phyloP scores from a whole-genome alignment of 2,888 invertebrate species.

The Dryococelus australis region DNA sequence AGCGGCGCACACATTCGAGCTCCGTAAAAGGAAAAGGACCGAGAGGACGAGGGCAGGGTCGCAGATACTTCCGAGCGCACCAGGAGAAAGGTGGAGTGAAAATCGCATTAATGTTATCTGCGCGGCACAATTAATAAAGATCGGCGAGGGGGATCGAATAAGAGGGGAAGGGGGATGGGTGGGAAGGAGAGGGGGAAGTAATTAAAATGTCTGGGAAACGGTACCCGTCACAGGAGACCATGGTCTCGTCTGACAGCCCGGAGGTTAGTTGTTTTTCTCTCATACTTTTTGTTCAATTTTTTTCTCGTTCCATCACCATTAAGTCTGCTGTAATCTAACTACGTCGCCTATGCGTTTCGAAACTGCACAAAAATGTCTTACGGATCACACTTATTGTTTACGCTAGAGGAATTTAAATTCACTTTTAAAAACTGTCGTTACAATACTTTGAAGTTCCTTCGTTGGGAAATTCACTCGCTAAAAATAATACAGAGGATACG shows the following conservation, averaged over 20 bases:
- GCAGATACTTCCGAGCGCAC: background rate
- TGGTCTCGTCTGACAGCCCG: background rate
- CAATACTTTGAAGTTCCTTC: no score
- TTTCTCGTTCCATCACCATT: no score
- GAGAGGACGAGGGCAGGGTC: background rate
- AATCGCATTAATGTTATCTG: constrained; percentile 4
- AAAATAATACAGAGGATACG: no score
- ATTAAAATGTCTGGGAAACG: background rate
- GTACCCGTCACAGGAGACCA: background rate
- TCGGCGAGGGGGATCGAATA: background rate
- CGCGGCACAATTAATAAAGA: constrained; percentile 7
- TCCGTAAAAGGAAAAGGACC: background rate
- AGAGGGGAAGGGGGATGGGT: background rate
- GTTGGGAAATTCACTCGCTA: no score
- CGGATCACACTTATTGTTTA: no score
- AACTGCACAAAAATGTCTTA: no score
- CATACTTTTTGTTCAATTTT: no score
- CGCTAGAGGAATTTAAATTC: no score
- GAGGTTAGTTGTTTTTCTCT: no score
- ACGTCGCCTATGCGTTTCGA: no score
- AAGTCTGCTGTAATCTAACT: no score
- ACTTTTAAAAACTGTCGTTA: no score
- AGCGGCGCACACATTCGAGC: background rate
- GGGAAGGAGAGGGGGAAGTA: background rate
- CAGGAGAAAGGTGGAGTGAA: background rate